A percentile compares a stretch with the other conserved stretches of the same genome.
These are phyloP conservation scores for Varecia variegata DNA, from an alignment of 2,797 vertebrate species.

Conservation along the genomic window DNA sequence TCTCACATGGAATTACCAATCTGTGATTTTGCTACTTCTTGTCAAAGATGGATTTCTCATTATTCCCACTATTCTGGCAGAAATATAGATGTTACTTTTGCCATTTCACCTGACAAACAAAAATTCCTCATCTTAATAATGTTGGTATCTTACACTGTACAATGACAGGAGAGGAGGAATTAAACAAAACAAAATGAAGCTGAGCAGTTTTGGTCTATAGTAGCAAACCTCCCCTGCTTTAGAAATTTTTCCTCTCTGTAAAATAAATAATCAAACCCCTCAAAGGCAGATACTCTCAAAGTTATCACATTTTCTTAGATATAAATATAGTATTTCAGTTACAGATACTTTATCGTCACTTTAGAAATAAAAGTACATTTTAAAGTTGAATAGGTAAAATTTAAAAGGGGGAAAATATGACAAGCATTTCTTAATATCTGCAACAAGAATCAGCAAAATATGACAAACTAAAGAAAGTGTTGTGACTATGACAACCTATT, in stretches of 20 bases:
- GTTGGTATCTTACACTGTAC: background rate
- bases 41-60: constrained; percentile 35
- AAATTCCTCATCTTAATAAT: constrained; percentile 12
- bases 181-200: background rate
- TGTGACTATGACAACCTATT: background rate
- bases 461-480: background rate
- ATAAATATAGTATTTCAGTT: background rate
- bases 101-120: constrained; percentile 38
- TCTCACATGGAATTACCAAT: background rate
- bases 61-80: background rate
- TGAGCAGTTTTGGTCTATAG: background rate
- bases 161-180: background rate
- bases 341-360: background rate
- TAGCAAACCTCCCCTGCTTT: background rate
- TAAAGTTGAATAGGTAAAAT: background rate
- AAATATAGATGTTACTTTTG: constrained; percentile 31
- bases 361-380: background rate
- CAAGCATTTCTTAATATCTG: background rate
- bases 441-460: background rate
- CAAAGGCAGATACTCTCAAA: background rate
- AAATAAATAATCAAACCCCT: background rate
- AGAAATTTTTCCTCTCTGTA: background rate
- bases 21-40: background rate
- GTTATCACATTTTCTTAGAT: background rate
- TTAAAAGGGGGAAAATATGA: background rate